Percentiles rank a stretch among this genome's conserved stretches.
These are phyloP conservation scores for Drosophila quinaria DNA, from an alignment of 2,888 invertebrate genomes.

Conservation along the genomic window DNA sequence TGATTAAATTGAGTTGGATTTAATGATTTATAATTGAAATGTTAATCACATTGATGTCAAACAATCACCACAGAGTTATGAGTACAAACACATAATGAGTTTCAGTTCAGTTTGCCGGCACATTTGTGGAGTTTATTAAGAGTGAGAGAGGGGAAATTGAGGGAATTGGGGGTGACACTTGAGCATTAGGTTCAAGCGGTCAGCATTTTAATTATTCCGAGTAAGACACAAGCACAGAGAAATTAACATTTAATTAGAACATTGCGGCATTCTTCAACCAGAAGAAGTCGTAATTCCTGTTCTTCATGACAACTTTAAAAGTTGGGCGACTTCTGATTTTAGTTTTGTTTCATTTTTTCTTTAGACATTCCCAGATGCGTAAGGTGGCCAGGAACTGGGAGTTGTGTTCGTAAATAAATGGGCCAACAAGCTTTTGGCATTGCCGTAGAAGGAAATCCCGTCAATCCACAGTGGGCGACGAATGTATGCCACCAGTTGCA, in stretches of 20 bases:
- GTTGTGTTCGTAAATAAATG: conserved; percentile 50
- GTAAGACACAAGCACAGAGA: conserved; percentile 15
- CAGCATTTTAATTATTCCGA: conserved; percentile 33
- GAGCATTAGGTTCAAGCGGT: conserved; percentile 65
- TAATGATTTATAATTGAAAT: conserved; percentile 45
- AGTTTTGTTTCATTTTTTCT: conserved; percentile 10
- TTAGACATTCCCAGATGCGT: conserved; percentile 4
- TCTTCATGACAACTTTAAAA: conserved; percentile 22
- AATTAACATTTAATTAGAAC: conserved; percentile 71
- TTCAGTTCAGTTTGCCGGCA: conserved; percentile 11
- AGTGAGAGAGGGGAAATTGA: background rate
- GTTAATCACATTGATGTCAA: conserved; percentile 39
- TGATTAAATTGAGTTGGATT: background rate
- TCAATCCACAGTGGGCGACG: background rate
- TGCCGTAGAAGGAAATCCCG: conserved; percentile 6
- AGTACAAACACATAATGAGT: conserved; percentile 5
- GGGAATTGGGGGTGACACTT: conserved; percentile 12
- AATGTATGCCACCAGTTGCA: conserved; percentile 32
- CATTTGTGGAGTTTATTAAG: background rate
- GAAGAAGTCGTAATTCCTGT: conserved; percentile 39
- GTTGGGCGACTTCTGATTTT: conserved; percentile 5
- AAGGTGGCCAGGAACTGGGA: conserved; percentile 29
- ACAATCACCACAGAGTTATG: conserved; percentile 2
- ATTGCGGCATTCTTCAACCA: conserved; percentile 61
- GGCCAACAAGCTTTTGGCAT: conserved; percentile 42